Evolutionary conservation across 2,113 vertebrate genomes (phyloP).

Genomic region (Narcine bancroftii): DNA sequence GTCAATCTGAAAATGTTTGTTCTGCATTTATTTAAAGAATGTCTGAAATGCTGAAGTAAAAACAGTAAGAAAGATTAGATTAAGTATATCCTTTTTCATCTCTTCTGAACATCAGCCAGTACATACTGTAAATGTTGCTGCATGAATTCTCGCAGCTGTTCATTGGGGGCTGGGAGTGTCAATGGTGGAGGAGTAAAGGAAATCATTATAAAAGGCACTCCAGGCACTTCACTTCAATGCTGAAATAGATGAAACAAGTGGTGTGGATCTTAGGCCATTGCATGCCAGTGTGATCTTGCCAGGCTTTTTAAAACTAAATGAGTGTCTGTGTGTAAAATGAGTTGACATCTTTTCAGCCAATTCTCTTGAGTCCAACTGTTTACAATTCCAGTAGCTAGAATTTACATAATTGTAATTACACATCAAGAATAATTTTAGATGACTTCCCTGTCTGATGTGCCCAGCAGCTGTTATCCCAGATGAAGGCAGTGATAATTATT

Average conservation of each 20-base stretch:
- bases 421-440: slow-evolving; percentile 43
- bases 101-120: slow-evolving; percentile 51
- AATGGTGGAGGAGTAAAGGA: slow-evolving; percentile 45
- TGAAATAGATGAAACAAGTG: slow-evolving; percentile 43
- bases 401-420: slow-evolving; percentile 54
- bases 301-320: slow-evolving; percentile 32
- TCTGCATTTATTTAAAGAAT: slow-evolving; percentile 45
- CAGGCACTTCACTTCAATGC: slow-evolving; percentile 51
- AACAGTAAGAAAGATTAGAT: slow-evolving; percentile 52
- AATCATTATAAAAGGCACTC: slow-evolving; percentile 51
- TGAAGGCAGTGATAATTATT: slow-evolving; percentile 49
- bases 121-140: slow-evolving; percentile 51
- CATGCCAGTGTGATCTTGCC: slow-evolving; percentile 38
- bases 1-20: slow-evolving; percentile 45
- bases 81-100: slow-evolving; percentile 56
- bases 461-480: slow-evolving; percentile 47
- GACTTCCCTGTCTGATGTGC: slow-evolving; percentile 46
- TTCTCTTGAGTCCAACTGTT: slow-evolving; percentile 42
- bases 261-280: slow-evolving; percentile 38
- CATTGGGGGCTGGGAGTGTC: slow-evolving; percentile 30
- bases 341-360: slow-evolving; percentile 43
- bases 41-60: slow-evolving; percentile 44
- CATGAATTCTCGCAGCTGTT: slow-evolving; percentile 61
- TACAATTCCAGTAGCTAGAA: slow-evolving; percentile 53
- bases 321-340: slow-evolving; percentile 40